Percentiles rank a stretch among this genome's conserved stretches.
phyloP scores from a whole-genome alignment of 1,140 invertebrate species.

The Lordiphosa collinella region DNA sequence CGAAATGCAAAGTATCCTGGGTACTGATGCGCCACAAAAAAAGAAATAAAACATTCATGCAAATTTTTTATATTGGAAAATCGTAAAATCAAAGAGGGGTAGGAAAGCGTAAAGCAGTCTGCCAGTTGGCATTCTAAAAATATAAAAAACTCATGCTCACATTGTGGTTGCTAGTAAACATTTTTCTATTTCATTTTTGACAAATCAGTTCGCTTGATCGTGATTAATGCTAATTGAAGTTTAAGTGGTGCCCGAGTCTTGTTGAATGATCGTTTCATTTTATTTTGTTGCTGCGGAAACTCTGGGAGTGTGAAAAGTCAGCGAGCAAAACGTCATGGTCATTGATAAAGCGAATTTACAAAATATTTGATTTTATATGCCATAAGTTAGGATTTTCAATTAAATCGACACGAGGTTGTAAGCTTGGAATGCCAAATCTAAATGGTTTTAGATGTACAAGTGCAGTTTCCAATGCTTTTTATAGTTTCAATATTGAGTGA shows the following conservation, averaged over 20 bases:
- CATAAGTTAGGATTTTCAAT: too few species aligned
- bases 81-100: slow-evolving; percentile 57
- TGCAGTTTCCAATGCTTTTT: too few species aligned
- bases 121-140: slow-evolving; percentile 21
- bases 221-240: slow-evolving; percentile 69
- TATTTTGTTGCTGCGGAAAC: slow-evolving; percentile 40
- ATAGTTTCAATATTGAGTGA: too few species aligned
- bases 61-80: slow-evolving; percentile 24
- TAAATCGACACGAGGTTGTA: too few species aligned
- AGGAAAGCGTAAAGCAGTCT: too few species aligned
- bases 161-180: neutral
- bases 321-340: slow-evolving; percentile 35
- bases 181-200: slow-evolving; percentile 35
- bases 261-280: slow-evolving; percentile 40
- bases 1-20: slow-evolving; percentile 49
- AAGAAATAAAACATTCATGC: slow-evolving; percentile 26
- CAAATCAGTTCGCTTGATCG: slow-evolving; percentile 53
- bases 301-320: slow-evolving; percentile 51
- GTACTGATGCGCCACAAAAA: slow-evolving; percentile 23
- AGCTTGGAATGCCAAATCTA: too few species aligned
- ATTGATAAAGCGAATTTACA: slow-evolving; percentile 4
- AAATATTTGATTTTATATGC: too few species aligned
- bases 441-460: too few species aligned
- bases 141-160: slow-evolving; percentile 7
- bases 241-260: slow-evolving; percentile 47